These are phyloP conservation scores for Apantesis nais DNA, from an alignment of 2,888 invertebrate genomes.

Conservation along the genomic window DNA sequence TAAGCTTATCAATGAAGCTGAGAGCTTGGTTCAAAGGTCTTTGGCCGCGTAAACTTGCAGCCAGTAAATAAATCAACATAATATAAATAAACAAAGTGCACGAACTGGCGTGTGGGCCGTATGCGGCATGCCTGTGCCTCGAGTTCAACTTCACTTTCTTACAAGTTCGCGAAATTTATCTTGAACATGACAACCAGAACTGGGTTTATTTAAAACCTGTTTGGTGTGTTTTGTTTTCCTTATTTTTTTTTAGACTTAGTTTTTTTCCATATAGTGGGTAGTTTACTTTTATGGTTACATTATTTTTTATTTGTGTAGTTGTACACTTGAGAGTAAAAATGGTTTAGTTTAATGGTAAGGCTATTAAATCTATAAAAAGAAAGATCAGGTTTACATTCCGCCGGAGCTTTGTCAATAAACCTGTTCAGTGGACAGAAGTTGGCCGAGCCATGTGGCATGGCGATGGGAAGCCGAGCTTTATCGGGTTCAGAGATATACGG, in stretches of 20 bases:
- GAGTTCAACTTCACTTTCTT: constrained; percentile 46
- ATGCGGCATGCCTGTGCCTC: constrained; percentile 22
- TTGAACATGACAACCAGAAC: constrained; percentile 27
- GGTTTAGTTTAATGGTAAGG: background rate
- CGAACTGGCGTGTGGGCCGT: constrained; percentile 33
- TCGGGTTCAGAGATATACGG: constrained; percentile 32
- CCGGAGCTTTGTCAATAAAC: constrained; percentile 22
- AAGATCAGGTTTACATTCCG: constrained; percentile 24
- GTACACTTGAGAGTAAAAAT: background rate
- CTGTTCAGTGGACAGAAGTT: constrained; percentile 3
- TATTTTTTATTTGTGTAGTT: background rate
- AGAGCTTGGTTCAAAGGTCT: constrained; percentile 55
- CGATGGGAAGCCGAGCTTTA: constrained; percentile 21
- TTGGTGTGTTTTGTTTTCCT: constrained; percentile 14
- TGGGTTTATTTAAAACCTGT: constrained; percentile 17
- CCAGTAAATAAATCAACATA: constrained; percentile 40
- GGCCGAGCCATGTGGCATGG: constrained; percentile 8
- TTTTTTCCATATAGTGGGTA: background rate
- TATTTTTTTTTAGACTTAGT: constrained; percentile 1
- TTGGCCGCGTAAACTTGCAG: constrained; percentile 51
- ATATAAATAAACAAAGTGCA: constrained; percentile 45
- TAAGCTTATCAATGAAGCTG: constrained; percentile 50
- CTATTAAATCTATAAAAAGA: constrained; percentile 1
- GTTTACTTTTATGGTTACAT: background rate
- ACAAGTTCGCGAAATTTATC: constrained; percentile 28